phyloP scores from a whole-genome alignment of 2,113 vertebrate genomes.

The zebrafish (Danio rerio) region DNA sequence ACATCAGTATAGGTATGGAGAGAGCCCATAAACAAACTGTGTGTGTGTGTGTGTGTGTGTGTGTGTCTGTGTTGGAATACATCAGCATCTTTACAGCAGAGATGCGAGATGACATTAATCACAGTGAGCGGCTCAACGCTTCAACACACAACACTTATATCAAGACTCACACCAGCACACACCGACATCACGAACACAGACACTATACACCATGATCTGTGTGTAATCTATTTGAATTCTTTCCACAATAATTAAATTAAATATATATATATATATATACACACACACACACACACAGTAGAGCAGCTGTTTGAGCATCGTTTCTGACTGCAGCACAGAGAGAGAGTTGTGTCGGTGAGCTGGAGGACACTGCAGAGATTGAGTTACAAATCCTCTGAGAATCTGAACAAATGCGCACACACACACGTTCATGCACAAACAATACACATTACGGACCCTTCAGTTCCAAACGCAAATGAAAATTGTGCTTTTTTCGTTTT shows the following conservation, averaged over 20 bases:
- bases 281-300: too few species aligned
- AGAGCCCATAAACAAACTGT: background rate
- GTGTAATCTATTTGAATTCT: background rate
- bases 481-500: background rate
- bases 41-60: slow-evolving; percentile 28
- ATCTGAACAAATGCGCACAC: slow-evolving; percentile 29
- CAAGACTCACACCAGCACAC: slow-evolving; percentile 16
- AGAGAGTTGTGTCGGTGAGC: slow-evolving; percentile 26
- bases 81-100: slow-evolving; percentile 59
- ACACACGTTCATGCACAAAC: background rate
- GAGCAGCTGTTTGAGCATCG: background rate
- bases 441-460: background rate
- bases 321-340: slow-evolving; percentile 8
- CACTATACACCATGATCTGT: background rate
- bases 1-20: too few species aligned
- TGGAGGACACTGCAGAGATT: slow-evolving; percentile 50
- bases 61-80: slow-evolving; percentile 45
- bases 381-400: slow-evolving; percentile 50
- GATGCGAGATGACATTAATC: slow-evolving; percentile 51
- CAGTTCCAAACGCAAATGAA: background rate
- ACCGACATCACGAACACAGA: background rate
- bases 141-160: slow-evolving; percentile 46
- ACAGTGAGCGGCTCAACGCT: slow-evolving; percentile 45
- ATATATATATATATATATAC: too few species aligned
- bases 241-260: background rate